phyloP scores from a whole-genome alignment of 2,113 vertebrate species.

The Thryonomys swinderianus region DNA sequence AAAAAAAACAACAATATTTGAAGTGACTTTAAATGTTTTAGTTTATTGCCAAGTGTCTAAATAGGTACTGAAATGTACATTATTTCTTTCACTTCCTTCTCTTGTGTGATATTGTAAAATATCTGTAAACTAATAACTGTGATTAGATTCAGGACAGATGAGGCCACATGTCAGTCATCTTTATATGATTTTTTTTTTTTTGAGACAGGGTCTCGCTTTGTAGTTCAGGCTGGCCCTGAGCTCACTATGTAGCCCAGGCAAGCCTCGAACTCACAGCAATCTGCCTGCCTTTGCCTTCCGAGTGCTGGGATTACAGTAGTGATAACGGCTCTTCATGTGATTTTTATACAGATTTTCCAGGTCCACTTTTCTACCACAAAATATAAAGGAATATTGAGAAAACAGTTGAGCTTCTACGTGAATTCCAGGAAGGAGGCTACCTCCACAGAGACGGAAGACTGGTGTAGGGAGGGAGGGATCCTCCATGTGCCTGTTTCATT shows the following conservation, averaged over 20 bases:
- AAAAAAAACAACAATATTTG: background rate
- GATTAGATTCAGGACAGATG: background rate
- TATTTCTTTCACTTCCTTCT: conserved; percentile 41
- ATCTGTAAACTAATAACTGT: background rate
- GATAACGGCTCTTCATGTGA: too few relatives aligned
- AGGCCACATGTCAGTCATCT: background rate
- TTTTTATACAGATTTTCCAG: background rate
- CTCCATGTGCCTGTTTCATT: background rate
- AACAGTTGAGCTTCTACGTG: background rate
- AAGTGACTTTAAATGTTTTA: background rate
- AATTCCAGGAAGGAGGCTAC: background rate
- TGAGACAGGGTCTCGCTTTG: too few relatives aligned
- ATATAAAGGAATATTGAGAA: background rate
- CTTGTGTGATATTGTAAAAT: background rate
- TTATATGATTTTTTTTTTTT: background rate
- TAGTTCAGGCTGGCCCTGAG: too few relatives aligned
- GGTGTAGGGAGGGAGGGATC: too few relatives aligned
- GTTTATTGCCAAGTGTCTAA: conserved; percentile 22
- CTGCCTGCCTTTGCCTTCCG: too few relatives aligned
- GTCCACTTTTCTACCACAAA: background rate
- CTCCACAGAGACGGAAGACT: background rate
- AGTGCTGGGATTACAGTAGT: too few relatives aligned
- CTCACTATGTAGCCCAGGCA: too few relatives aligned
- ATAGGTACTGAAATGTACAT: conserved; percentile 9
- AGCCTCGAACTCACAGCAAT: too few relatives aligned